Evolutionary conservation across 2,113 vertebrate species (phyloP).

Genomic region (Tragelaphus strepsiceros): DNA sequence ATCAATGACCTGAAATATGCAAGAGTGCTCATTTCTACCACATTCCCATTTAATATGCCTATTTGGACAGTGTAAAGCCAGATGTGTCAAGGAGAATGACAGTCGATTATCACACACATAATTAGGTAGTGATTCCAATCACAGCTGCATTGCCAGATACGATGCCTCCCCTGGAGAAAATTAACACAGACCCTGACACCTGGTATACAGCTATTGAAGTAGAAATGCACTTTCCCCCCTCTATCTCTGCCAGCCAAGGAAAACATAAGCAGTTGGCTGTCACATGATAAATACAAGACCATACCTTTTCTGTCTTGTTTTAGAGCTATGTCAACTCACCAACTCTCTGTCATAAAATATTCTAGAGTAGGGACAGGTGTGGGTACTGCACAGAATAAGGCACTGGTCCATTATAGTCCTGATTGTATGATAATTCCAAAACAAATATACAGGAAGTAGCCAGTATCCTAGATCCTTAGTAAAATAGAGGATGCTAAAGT

Average conservation of each 20-base stretch:
- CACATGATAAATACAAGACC: neutral
- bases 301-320: neutral
- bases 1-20: constrained; percentile 38
- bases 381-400: neutral
- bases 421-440: neutral
- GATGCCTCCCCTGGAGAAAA: constrained; percentile 55
- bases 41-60: constrained; percentile 38
- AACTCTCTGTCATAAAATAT: neutral
- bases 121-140: constrained; percentile 64
- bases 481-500: neutral
- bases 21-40: constrained; percentile 34
- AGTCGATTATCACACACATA: constrained; percentile 51
- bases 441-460: neutral
- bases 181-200: constrained; percentile 57
- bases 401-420: neutral
- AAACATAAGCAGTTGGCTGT: constrained; percentile 19
- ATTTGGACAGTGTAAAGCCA: constrained; percentile 57
- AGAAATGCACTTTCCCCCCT: neutral
- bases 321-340: neutral
- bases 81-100: constrained; percentile 68
- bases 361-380: neutral
- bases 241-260: neutral
- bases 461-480: neutral
- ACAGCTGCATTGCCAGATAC: constrained; percentile 64
- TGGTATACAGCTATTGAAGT: constrained; percentile 47